Evolutionary conservation across 1,140 invertebrate genomes (phyloP), one percentile per base, ranked within the genome.

Genomic region (Drosophila virilis): DNA sequence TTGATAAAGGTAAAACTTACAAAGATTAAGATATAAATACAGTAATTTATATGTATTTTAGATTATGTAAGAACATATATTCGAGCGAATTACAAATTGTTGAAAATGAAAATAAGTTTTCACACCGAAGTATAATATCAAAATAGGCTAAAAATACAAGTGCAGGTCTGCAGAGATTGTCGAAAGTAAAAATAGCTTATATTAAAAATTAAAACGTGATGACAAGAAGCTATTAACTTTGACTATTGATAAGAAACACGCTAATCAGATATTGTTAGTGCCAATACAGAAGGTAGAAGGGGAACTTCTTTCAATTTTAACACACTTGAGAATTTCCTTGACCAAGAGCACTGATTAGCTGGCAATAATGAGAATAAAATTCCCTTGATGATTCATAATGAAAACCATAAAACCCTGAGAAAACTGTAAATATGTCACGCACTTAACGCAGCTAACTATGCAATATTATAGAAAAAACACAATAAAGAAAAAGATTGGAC

Each of bases 381-480:
- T 62, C 40, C 62, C 68, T n/a, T n/a, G 28, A 35, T 79, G 77
- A 78, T 50, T 78, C 77, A 78, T 50, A 40, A 38, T 43, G 13
- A 12, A 8, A 71, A 62, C 28, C 28, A 42, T 15, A 48, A 17
- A 12, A 75, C 32, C 35, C 35, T 40, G 15, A 15, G n/a, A 15
- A 66, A 76, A 37, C 62, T 6, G 15, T 17, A 17, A 45, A 45
- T 45, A 43, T 43, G 15, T 43, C 4, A 28, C 3, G 6, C 9
- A 58, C 6, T 28, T 10, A 43, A 61, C 12, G 22, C 17, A 50
- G 37, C 38, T 52, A 42, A 52, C 37, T 42, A 57, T 38, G 45
- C 17, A 52, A 65, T 54, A 22, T 15, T 46, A 35, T 8, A 50
- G 28, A 13, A 58, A 13, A 58, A 66, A 57, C 15, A 38, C 15